Evolutionary conservation across 2,113 vertebrate genomes (phyloP).

Genomic region (Saimiri boliviensis): DNA sequence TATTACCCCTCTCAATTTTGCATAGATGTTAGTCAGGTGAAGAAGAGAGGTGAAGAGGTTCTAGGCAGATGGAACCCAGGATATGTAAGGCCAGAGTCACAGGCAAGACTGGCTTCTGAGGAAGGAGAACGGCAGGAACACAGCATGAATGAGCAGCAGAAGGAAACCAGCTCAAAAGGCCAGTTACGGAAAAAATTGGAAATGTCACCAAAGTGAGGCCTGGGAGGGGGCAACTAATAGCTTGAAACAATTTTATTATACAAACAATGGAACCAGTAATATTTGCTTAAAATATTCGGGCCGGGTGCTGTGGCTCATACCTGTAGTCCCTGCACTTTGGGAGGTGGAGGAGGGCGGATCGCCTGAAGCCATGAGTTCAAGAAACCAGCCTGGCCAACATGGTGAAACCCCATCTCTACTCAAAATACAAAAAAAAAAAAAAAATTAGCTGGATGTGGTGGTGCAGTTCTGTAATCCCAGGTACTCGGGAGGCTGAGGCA

Average conservation of each 20-base stretch:
- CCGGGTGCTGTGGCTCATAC: too few relatives aligned
- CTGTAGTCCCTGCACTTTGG: too few relatives aligned
- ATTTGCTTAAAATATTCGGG: too few relatives aligned
- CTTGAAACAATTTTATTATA: neutral
- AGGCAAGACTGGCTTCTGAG: neutral
- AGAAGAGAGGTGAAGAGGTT: neutral
- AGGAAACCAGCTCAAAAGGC: neutral
- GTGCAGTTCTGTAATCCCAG: too few relatives aligned
- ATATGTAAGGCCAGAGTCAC: neutral
- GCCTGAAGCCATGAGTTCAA: too few relatives aligned
- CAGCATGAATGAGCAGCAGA: neutral
- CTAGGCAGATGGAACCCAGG: neutral
- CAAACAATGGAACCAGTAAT: neutral
- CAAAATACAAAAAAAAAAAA: too few relatives aligned
- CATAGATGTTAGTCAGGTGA: neutral
- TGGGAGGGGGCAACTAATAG: neutral
- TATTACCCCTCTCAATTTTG: neutral
- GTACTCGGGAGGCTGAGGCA: too few relatives aligned
- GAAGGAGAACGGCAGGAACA: neutral
- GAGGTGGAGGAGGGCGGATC: too few relatives aligned
- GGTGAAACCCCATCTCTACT: too few relatives aligned
- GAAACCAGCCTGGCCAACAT: too few relatives aligned
- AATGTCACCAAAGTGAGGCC: neutral
- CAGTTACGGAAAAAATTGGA: neutral
- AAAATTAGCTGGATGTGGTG: too few relatives aligned